Evolutionary conservation across 2,797 vertebrate genomes (phyloP), one percentile per base, ranked within the genome.

Genomic region (Chelidonichthys spinosus): DNA sequence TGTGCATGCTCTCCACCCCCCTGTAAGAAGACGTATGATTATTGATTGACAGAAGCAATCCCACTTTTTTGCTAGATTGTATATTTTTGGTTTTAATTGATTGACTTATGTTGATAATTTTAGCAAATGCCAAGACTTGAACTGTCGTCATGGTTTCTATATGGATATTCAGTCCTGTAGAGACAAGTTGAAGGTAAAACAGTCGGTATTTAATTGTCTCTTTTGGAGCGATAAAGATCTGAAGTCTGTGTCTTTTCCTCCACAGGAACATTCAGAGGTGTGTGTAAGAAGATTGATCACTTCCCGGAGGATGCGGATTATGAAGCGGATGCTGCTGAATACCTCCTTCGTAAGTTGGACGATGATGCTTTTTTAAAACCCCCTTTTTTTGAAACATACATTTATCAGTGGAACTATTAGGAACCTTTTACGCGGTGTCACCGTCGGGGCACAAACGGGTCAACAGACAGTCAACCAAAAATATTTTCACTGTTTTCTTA

Each of bases 221-320:
- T 25, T 36, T 33, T 37, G 18, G 7, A 25, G 39, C 33, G 66
- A 17, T 50, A 59, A 50, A 60, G 13, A 49, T 46, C 11, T 42
- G 6, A 79, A 14, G 40, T 63, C n/a, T 74, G 47, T 89, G 72
- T 85, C 25, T 71, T 86, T 46, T 83, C 54, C 64, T 85, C 83
- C 74, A 53, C 95, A 99, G 98, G 98, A 86, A 95, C 97, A 3
- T 99, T 97, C 92, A 95, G 97, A 91, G 98, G 98, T 11, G 96
- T 99, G 78, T 99, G 98, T 93, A 99, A 99, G 96, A 99, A 98
- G 93, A 99, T 99, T 44, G 97, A 99, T 88, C 98, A 99, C 93
- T 99, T 99, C 87, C 98, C 98, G 0, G 98, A 99, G 82, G 97
- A 98, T 60, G 97, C 97, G 2, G 98, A 99, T 85, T 99, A 99